These are phyloP conservation scores for Epizoanthus ramosus DNA, from an alignment of 92 coral and sea anemone genomes.

Conservation along the genomic window DNA sequence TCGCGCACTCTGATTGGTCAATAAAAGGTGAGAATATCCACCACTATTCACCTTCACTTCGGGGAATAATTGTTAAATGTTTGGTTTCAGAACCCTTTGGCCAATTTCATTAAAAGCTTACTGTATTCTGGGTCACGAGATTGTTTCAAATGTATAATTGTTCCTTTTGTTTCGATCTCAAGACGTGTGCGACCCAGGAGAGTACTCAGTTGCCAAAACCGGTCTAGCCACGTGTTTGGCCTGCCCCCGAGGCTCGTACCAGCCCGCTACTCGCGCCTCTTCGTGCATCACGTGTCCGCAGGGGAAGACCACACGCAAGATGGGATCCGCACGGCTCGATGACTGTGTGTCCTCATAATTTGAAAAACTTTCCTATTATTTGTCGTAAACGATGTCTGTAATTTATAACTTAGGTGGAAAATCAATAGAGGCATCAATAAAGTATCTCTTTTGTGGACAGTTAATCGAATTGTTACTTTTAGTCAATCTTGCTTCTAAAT, in stretches of 20 bases:
- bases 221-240: conserved; percentile 84
- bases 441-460: no score
- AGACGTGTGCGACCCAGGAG: conserved; percentile 93
- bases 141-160: background rate
- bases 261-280: conserved; percentile 74
- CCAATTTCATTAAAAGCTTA: background rate
- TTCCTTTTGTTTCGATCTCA: background rate
- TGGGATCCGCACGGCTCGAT: conserved; percentile 64
- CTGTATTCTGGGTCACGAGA: background rate
- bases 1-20: no score
- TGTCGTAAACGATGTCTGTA: no score
- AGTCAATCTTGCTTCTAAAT: no score
- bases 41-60: no score
- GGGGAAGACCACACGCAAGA: conserved; percentile 73
- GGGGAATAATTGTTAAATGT: no score
- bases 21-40: no score
- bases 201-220: conserved; percentile 61
- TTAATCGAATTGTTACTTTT: no score
- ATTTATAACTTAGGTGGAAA: no score
- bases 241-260: conserved; percentile 90
- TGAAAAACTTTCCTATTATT: no score
- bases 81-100: background rate
- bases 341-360: conserved; percentile 58
- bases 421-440: no score
- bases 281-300: conserved; percentile 76